Evolutionary conservation across 2,113 vertebrate genomes (phyloP).

Genomic region (Oreotragus oreotragus): DNA sequence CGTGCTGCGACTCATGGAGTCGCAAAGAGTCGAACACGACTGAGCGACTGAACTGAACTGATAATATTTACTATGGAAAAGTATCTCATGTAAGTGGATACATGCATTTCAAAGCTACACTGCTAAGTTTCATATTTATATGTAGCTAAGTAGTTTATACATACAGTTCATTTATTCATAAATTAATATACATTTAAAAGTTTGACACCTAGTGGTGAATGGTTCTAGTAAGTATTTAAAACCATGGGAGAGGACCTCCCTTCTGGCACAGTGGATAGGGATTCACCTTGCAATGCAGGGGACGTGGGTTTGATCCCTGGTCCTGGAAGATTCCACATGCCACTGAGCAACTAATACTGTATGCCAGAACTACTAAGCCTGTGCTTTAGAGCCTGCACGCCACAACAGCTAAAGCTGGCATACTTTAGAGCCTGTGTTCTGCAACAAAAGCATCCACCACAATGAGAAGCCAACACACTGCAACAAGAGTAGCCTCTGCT

Average conservation of each 20-base stretch:
- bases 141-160: not conserved
- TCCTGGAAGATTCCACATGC: not conserved
- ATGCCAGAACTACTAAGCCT: not conserved
- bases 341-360: not conserved
- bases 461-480: not conserved
- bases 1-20: too few species aligned
- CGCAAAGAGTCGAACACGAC: too few species aligned
- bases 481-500: not conserved
- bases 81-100: not conserved
- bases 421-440: not conserved
- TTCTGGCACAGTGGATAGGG: not conserved
- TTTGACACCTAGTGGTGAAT: not conserved
- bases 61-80: not conserved
- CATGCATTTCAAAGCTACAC: not conserved
- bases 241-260: not conserved
- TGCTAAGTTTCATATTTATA: not conserved
- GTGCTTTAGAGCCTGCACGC: accelerated
- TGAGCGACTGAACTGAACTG: too few species aligned
- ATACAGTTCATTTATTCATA: not conserved
- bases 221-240: not conserved
- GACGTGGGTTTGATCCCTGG: not conserved
- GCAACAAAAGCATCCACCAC: not conserved
- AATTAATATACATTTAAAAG: not conserved
- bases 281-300: not conserved
- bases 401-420: not conserved